These are phyloP conservation scores for Oscheius sp. DNA, from an alignment of 1,140 invertebrate genomes.

Conservation along the genomic window DNA sequence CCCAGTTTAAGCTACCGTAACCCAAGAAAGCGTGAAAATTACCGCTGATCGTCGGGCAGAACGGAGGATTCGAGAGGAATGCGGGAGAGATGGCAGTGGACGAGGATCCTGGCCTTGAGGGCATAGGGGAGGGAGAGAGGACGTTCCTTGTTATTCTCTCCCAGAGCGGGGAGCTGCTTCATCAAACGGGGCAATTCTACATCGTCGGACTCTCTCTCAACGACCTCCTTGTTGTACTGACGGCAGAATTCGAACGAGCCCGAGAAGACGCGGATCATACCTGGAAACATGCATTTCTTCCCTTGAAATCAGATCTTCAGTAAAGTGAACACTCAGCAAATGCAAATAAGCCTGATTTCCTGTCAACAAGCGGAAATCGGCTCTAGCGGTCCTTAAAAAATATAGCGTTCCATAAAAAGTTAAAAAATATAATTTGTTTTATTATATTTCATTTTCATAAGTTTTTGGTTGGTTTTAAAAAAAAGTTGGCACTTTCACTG, in stretches of 20 bases:
- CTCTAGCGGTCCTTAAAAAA: too few relatives aligned
- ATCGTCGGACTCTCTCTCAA: constrained; percentile 88
- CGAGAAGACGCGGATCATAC: constrained; percentile 90
- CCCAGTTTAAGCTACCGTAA: too few relatives aligned
- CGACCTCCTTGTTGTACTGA: constrained; percentile 86
- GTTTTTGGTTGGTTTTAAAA: too few relatives aligned
- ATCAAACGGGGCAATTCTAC: constrained; percentile 85
- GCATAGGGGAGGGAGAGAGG: constrained; percentile 91
- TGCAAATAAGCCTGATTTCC: too few relatives aligned
- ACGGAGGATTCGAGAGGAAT: constrained; percentile 77
- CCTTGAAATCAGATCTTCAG: not conserved
- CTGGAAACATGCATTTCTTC: constrained; percentile 51
- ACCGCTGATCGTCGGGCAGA: constrained; percentile 69
- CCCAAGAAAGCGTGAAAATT: constrained; percentile 8
- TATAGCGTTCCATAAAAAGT: not conserved
- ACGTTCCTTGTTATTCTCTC: constrained; percentile 90
- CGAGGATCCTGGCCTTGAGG: constrained; percentile 86
- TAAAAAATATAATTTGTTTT: constrained; percentile 11
- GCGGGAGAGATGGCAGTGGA: constrained; percentile 87
- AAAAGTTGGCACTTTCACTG: too few relatives aligned
- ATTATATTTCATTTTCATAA: not conserved
- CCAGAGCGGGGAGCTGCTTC: constrained; percentile 80
- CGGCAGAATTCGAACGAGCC: constrained; percentile 94
- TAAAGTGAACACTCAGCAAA: too few relatives aligned
- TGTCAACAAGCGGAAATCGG: not conserved